Base-by-base conservation (phyloP, 2,797 vertebrate species). In the Neostethus bicornis region DNA sequence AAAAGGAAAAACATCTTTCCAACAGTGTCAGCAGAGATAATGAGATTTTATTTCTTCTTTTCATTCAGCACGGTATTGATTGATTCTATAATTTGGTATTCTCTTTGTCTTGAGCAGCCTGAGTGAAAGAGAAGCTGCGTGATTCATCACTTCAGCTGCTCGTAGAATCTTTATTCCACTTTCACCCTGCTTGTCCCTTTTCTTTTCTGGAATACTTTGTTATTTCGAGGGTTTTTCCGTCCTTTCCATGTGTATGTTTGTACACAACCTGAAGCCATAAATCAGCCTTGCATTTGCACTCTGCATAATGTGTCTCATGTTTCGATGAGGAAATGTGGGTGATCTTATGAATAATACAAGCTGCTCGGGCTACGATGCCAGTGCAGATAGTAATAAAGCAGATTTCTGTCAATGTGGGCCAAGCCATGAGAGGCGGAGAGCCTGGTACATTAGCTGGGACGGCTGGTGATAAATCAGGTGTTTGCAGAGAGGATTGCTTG, bases 341-440 rank as follows among this genome's bases (percentile, higher is more conserved):
- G 88, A 91, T 88, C 93, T 93, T 92, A 96, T 96, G 94, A 96
- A 95, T 96, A 96, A 96, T 94, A 94, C 92, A 95, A 87, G 90
- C 82, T 80, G 89, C 79, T 86, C 83, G 87, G 85, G 90, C 89
- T 77, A n/a, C 2, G 87, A 89, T 85, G 90, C 92, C 93, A 93
- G 91, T 88, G 87, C 87, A 87, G 91, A 92, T 93, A 93, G 95
- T 95, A 83, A 84, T 86, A 94, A 95, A 95, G 85, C 76, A 84
- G 85, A 80, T 72, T 81, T 91, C 91, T 92, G 81, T 89, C 70
- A 77, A 70, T 47, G 38, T 41, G 69, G 76, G 86, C 80, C 91
- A 93, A 91, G n/a, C 90, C 91, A 90, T 90, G 90, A 94, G 91
- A 90, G 74, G 77, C 92, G 85, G 92, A 93, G 91, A 93, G 83